Evolutionary conservation across 1,140 invertebrate genomes (phyloP), one percentile per base, ranked within the genome.

Genomic region (Orussus abietinus): DNA sequence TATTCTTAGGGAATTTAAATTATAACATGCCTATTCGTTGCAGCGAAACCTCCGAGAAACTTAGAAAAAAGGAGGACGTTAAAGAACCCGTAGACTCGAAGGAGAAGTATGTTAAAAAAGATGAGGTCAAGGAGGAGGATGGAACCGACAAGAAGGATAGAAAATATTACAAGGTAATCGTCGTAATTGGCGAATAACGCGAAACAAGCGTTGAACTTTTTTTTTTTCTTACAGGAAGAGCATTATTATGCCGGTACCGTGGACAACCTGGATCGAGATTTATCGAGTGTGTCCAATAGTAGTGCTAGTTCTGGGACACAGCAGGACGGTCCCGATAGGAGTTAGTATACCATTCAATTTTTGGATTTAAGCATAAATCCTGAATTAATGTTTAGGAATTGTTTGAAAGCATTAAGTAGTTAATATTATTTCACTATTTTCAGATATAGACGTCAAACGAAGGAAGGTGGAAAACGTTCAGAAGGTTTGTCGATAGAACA

Each of bases 401-500:
- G 13, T 19, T 37, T 12, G 37, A 4, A 26, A 45, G 22, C 5
- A 32, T 10, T 32, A 15, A 37, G 15, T 46, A 42, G 38, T 38
- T 49, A 30, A 42, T 39, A 38, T 33, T 38, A 42, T 47, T 46
- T 35, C 13, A 42, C 9, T 12, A 31, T 34, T 45, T 37, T 42
- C 18, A 40, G 45, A 52, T 48, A 41, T 38, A 54, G 61, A 89
- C 70, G 76, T 80, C 51, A 90, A 90, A 75, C 77, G 87, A 72
- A 80, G 86, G 75, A 90, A 88, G 81, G 57, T 88, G 64, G 86
- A 90, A 65, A 77, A 69, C 64, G 73, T 77, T 60, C 80, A 80
- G 67, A 89, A 89, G 83, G 85, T 88, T 78, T 80, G 80, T 82
- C n/a, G n/a, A n/a, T n/a, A n/a, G n/a, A n/a, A n/a, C n/a, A n/a